A percentile compares a stretch with the other conserved stretches of the same genome.
Evolutionary conservation across 2,797 vertebrate species (phyloP).

Genomic region (Lycodopsis pacificus): DNA sequence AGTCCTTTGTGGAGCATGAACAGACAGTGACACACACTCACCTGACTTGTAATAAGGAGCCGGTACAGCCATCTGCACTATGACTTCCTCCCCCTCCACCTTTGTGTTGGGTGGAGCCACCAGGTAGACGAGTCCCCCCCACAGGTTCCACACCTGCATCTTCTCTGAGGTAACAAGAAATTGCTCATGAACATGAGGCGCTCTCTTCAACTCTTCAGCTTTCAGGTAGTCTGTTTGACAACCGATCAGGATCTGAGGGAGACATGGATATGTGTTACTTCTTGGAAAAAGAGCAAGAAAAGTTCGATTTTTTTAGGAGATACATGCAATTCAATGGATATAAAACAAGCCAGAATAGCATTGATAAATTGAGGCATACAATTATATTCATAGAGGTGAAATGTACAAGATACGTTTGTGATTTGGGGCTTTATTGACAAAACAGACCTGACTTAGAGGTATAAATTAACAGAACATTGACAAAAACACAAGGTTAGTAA

Average conservation of each 20-base stretch:
- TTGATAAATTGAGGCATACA: neutral
- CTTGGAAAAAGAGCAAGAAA: neutral
- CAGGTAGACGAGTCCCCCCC: slow-evolving; percentile 92
- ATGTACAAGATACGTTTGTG: neutral
- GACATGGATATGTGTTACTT: neutral
- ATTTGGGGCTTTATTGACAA: neutral
- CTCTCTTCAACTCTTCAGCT: slow-evolving; percentile 79
- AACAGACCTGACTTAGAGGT: neutral
- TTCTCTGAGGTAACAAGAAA: slow-evolving; percentile 81
- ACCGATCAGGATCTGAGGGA: slow-evolving; percentile 88
- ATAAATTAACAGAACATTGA: neutral
- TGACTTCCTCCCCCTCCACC: slow-evolving; percentile 76
- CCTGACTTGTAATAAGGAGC: slow-evolving; percentile 91
- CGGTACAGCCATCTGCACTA: slow-evolving; percentile 82
- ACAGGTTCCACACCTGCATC: slow-evolving; percentile 87
- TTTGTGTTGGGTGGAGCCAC: slow-evolving; percentile 82
- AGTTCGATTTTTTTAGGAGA: neutral
- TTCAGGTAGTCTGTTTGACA: slow-evolving; percentile 88
- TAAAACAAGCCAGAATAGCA: neutral
- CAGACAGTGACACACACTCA: slow-evolving; percentile 63
- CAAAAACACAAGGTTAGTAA: neutral
- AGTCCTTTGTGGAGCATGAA: neutral
- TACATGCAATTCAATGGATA: neutral
- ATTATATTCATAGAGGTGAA: neutral
- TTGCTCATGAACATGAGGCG: slow-evolving; percentile 80